Conservation (phyloP, 2,888 invertebrate genomes). For the Chloroclysta siterata region DNA sequence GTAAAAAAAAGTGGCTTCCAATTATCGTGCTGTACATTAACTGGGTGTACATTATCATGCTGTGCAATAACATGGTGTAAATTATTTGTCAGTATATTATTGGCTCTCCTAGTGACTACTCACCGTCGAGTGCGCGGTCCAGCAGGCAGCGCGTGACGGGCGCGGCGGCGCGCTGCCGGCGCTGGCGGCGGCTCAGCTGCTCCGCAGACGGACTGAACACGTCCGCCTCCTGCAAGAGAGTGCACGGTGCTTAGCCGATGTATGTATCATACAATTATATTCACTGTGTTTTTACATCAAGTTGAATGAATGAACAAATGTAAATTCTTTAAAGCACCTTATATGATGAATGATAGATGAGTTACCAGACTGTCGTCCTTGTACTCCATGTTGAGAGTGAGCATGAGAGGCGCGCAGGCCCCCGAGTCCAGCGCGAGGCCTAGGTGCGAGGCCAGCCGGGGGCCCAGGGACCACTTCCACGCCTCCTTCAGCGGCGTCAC, state of each 20-base stretch:
- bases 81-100: too few relatives aligned
- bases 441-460: slow-evolving; percentile 24
- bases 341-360: background rate
- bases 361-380: slow-evolving; percentile 81
- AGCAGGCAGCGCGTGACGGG: slow-evolving; percentile 87
- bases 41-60: too few relatives aligned
- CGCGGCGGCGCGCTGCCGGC: slow-evolving; percentile 77
- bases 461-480: slow-evolving; percentile 86
- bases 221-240: slow-evolving; percentile 40
- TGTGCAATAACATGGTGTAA: too few relatives aligned
- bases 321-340: too few relatives aligned
- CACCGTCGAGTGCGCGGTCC: slow-evolving; percentile 78
- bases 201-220: slow-evolving; percentile 50
- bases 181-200: slow-evolving; percentile 85
- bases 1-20: too few relatives aligned
- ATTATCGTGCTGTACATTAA: too few relatives aligned
- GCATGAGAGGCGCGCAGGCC: slow-evolving; percentile 84
- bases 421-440: slow-evolving; percentile 78
- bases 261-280: too few relatives aligned
- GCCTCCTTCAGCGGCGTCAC: slow-evolving; percentile 90
- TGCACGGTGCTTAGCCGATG: too few relatives aligned
- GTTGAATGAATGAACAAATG: too few relatives aligned
- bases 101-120: too few relatives aligned
- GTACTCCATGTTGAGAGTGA: slow-evolving; percentile 86
- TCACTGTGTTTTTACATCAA: too few relatives aligned